These are phyloP conservation scores for Paralvinella palmiformis DNA, from an alignment of 1,140 invertebrate species.

Conservation along the genomic window DNA sequence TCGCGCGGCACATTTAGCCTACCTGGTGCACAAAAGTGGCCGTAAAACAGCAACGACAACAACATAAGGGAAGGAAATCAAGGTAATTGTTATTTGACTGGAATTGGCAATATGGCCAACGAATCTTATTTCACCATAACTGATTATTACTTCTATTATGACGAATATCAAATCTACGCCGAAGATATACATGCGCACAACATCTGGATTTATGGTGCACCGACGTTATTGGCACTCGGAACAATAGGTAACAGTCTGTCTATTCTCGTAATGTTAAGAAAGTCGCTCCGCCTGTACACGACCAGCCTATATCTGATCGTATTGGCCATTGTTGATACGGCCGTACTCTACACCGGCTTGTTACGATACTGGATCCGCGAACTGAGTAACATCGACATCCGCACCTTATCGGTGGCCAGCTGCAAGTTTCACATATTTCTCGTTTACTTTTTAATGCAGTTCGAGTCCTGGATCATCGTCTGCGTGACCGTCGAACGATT, in stretches of 20 bases:
- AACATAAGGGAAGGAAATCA: no score
- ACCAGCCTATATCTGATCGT: constrained; percentile 43
- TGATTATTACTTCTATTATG: no score
- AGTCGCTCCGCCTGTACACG: constrained; percentile 35
- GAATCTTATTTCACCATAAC: no score
- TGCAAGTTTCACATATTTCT: constrained; percentile 11
- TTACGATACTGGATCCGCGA: constrained; percentile 40
- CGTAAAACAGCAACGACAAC: no score
- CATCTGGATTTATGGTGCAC: constrained; percentile 29
- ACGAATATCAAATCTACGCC: no score
- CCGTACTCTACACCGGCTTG: constrained; percentile 38
- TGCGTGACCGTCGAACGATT: constrained; percentile 24
- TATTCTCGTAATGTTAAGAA: constrained; percentile 33
- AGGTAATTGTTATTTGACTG: no score
- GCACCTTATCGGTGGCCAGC: background rate
- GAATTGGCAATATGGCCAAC: no score
- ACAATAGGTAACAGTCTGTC: constrained; percentile 38
- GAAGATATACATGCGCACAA: no score
- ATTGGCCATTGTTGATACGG: constrained; percentile 43
- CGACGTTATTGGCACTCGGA: constrained; percentile 35
- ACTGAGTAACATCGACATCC: constrained; percentile 16
- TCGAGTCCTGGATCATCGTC: constrained; percentile 22
- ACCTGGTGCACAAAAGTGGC: no score
- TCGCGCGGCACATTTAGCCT: no score
- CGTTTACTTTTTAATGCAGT: constrained; percentile 3